These are phyloP conservation scores for Prionace glauca DNA, from an alignment of 2,797 vertebrate genomes.

Conservation along the genomic window DNA sequence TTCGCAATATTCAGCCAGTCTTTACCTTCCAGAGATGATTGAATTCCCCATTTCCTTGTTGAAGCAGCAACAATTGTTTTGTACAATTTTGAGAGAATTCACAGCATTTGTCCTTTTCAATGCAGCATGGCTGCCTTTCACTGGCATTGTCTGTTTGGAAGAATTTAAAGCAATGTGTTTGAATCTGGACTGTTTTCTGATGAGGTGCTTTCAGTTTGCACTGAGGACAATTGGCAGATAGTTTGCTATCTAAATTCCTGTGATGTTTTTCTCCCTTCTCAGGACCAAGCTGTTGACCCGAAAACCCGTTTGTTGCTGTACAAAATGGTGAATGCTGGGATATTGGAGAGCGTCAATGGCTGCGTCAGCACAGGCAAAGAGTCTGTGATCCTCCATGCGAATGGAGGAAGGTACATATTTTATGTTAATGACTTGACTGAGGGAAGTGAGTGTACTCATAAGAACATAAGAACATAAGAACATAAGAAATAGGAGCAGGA, in stretches of 20 bases:
- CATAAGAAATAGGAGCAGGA: no score
- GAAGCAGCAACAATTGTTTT: neutral
- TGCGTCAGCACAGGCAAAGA: slow-evolving; percentile 96
- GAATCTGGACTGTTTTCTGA: no score
- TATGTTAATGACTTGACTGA: neutral
- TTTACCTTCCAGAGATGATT: no score
- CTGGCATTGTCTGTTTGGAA: neutral
- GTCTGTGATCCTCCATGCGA: slow-evolving; percentile 89
- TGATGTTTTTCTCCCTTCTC: neutral
- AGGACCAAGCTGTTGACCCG: slow-evolving; percentile 95
- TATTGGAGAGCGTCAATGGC: slow-evolving; percentile 86
- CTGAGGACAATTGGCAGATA: neutral
- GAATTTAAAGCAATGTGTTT: neutral
- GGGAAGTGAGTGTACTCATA: no score
- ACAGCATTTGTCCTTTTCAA: neutral
- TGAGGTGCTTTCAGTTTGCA: neutral
- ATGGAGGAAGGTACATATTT: slow-evolving; percentile 76
- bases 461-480: no score
- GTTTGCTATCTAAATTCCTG: neutral
- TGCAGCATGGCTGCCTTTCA: neutral
- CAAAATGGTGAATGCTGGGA: slow-evolving; percentile 87
- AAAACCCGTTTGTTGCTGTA: slow-evolving; percentile 90
- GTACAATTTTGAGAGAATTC: no score
- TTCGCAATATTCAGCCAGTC: neutral
- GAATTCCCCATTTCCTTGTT: neutral